Percentiles rank a stretch among this genome's conserved stretches.
phyloP scores from a whole-genome alignment of 1,140 invertebrate species.

The Drosophila truncata region DNA sequence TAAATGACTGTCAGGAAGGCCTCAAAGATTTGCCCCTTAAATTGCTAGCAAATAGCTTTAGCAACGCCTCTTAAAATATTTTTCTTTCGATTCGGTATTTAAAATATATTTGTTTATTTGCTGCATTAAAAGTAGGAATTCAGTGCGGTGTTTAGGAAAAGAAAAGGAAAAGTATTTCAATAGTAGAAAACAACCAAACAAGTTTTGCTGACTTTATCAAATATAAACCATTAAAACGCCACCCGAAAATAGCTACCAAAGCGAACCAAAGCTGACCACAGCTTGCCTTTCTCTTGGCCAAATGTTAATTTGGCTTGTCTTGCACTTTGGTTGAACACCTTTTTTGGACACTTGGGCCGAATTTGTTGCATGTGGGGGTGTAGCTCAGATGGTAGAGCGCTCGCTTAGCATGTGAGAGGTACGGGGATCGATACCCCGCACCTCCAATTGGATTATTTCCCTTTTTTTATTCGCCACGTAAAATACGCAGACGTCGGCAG shows the following conservation, averaged over 20 bases:
- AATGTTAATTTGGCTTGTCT: constrained; percentile 44
- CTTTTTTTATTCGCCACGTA: constrained; percentile 39
- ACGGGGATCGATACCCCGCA: constrained; percentile 92
- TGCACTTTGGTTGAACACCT: constrained; percentile 64
- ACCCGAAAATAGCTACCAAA: constrained; percentile 9
- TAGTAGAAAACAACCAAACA: neutral
- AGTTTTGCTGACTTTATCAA: neutral
- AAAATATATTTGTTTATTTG: constrained; percentile 4
- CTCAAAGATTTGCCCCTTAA: too few species aligned
- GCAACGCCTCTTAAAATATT: neutral
- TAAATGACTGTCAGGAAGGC: neutral
- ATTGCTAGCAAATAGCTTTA: neutral
- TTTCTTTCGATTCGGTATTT: neutral
- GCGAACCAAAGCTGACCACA: constrained; percentile 14
- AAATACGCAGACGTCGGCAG: constrained; percentile 78
- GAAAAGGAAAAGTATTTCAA: neutral
- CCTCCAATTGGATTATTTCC: constrained; percentile 83
- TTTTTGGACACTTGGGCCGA: constrained; percentile 33
- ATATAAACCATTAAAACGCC: neutral
- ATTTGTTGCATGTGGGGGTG: constrained; percentile 72
- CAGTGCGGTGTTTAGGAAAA: neutral
- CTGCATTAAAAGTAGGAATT: neutral
- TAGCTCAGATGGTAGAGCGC: constrained; percentile 94
- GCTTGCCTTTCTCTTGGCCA: constrained; percentile 39
- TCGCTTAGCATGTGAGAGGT: constrained; percentile 94